Base-by-base conservation (phyloP, 2,797 vertebrate species). In the Cheirogaleus major region DNA sequence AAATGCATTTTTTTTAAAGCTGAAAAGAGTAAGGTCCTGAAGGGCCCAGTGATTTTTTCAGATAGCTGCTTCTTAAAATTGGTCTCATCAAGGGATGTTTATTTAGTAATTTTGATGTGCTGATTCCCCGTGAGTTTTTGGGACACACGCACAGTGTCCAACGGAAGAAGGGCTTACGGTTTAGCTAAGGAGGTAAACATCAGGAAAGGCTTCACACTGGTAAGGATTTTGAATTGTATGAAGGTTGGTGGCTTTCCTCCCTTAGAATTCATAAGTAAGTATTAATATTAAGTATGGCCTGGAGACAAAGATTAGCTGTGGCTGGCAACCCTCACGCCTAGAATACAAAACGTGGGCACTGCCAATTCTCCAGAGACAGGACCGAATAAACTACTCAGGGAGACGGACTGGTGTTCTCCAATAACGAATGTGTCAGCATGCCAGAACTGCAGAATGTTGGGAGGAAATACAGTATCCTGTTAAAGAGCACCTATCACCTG, bases 1-100 rank as follows among this genome's bases (percentile, higher is more conserved):
- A 76, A 27, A n/a, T 1, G 0, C 18, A 22, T 9, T 48, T 32
- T 23, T 43, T 89, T 92, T 55, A 75, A n/a, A 3, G 50, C 12
- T 27, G 8, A 10, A 32, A 2, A 32, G 23, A 9, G 25, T 7
- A 4, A 22, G 0, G 2, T 48, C 11, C 10, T 17, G 5, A 11
- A n/a, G 2, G 2, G 12, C 4, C 35, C 18, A 41, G 18, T 10
- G 4, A 10, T 69, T 45, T 30, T 32, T 1, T 11, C 41, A 12
- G 1, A 61, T 7, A 23, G 5, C 0, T 5, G 3, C 32, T 61
- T 69, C 8, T 52, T 43, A 38, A 89, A 67, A 8, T 7, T 7
- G 0, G 3, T 22, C 50, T 67, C 11, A 38, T 18, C 32, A 0
- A n/a, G 12, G 2, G 0, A 18, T 20, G 4, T 57, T 55, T 61